Conservation (phyloP, 2,888 invertebrate species). For the Vannuccia rotundouncinata region DNA sequence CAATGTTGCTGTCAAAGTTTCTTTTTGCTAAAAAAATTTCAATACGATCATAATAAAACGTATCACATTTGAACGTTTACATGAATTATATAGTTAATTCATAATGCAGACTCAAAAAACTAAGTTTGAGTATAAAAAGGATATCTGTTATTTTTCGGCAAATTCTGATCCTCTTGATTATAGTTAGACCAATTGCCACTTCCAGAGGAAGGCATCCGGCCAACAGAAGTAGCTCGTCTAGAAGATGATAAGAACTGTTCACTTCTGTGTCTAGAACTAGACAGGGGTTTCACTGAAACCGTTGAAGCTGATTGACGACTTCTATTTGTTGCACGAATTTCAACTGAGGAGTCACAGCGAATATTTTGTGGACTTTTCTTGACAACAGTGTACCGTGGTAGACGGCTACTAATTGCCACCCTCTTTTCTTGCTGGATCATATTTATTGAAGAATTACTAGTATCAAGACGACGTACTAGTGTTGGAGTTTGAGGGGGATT, state of each 20-base stretch:
- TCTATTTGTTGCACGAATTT: not conserved
- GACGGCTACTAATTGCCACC: too few relatives aligned
- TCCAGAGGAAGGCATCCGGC: not conserved
- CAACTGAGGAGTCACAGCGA: not conserved
- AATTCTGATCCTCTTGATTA: constrained; percentile 48
- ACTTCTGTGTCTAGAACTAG: not conserved
- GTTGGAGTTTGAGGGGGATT: not conserved
- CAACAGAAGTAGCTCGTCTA: not conserved
- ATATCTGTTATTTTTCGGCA: too few relatives aligned
- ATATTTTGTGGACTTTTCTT: not conserved
- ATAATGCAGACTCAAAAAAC: too few relatives aligned
- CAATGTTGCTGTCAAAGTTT: too few relatives aligned
- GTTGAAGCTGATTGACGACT: not conserved
- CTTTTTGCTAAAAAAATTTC: too few relatives aligned
- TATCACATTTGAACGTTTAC: too few relatives aligned
- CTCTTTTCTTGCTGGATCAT: too few relatives aligned
- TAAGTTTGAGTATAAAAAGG: too few relatives aligned
- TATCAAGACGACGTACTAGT: not conserved
- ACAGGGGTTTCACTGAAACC: not conserved
- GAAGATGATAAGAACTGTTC: not conserved
- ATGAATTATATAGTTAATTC: too few relatives aligned
- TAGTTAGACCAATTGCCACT: not conserved
- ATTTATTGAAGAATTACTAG: not conserved
- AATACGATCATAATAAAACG: too few relatives aligned
- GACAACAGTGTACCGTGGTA: not conserved